Evolutionary conservation across 2,797 vertebrate species (phyloP).

Genomic region (Lepilemur septentrionalis): DNA sequence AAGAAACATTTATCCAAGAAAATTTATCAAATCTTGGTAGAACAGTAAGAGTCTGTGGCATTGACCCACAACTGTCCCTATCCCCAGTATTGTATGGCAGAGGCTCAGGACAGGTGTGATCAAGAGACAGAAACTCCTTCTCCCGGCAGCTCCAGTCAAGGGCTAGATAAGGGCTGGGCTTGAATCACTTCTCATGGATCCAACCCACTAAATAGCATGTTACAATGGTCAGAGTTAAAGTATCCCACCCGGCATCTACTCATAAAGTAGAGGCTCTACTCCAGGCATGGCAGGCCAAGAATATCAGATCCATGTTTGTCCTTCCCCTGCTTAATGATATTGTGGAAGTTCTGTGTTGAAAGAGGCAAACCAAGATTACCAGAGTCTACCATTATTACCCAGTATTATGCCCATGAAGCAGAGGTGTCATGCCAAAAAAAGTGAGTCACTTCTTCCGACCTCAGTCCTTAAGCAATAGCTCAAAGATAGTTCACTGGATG

Average conservation of each 20-base stretch:
- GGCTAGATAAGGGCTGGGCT: too few relatives aligned
- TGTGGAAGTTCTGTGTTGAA: neutral
- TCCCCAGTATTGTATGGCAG: neutral
- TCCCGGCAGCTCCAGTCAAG: neutral
- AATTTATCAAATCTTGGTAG: neutral
- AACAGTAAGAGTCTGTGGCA: neutral
- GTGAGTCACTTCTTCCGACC: too few relatives aligned
- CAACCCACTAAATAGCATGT: neutral
- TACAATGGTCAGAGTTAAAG: neutral
- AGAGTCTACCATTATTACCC: too few relatives aligned
- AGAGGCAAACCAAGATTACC: neutral
- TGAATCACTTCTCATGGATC: neutral
- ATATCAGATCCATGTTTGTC: neutral
- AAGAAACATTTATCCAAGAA: neutral
- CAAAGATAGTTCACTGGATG: neutral
- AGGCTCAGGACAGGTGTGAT: too few relatives aligned
- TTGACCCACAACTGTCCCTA: accelerated
- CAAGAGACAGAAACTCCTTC: neutral
- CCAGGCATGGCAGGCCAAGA: neutral
- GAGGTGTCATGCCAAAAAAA: neutral
- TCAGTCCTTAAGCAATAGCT: neutral
- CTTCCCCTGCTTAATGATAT: neutral
- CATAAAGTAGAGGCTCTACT: neutral
- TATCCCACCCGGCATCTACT: neutral
- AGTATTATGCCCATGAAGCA: neutral